Evolutionary conservation across 2,888 invertebrate species (phyloP).

Genomic region (Anoncus sp.): DNA sequence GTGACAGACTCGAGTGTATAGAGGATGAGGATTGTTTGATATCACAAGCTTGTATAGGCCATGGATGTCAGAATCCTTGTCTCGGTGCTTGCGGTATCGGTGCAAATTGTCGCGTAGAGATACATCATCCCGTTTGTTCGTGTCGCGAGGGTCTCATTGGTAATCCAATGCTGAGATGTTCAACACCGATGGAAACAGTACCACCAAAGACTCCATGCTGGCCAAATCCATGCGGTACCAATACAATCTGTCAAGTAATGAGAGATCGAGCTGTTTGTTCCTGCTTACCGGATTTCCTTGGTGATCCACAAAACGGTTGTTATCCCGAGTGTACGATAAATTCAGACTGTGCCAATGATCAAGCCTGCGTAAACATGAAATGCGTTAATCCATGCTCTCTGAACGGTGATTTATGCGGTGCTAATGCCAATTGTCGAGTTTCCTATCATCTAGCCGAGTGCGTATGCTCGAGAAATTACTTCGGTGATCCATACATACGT

Average conservation of each 20-base stretch:
- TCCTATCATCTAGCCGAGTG: slow-evolving; percentile 94
- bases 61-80: slow-evolving; percentile 92
- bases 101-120: slow-evolving; percentile 89
- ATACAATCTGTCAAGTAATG: slow-evolving; percentile 90
- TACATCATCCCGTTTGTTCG: slow-evolving; percentile 92
- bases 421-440: slow-evolving; percentile 91
- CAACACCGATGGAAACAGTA: slow-evolving; percentile 84
- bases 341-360: slow-evolving; percentile 90
- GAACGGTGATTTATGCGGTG: slow-evolving; percentile 89
- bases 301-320: slow-evolving; percentile 91
- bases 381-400: slow-evolving; percentile 90
- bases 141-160: slow-evolving; percentile 90
- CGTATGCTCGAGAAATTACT: slow-evolving; percentile 90
- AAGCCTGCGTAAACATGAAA: slow-evolving; percentile 90
- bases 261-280: slow-evolving; percentile 90
- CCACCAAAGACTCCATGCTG: slow-evolving; percentile 88
- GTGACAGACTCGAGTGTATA: slow-evolving; percentile 92
- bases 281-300: slow-evolving; percentile 90
- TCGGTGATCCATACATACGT: slow-evolving; percentile 92
- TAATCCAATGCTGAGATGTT: slow-evolving; percentile 91
- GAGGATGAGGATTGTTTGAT: slow-evolving; percentile 91
- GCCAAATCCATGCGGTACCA: slow-evolving; percentile 91
- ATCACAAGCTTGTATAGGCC: slow-evolving; percentile 91
- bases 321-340: slow-evolving; percentile 93
- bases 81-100: slow-evolving; percentile 92